Conservation (phyloP, 2,888 invertebrate species). For the Fragum whitleyi region DNA sequence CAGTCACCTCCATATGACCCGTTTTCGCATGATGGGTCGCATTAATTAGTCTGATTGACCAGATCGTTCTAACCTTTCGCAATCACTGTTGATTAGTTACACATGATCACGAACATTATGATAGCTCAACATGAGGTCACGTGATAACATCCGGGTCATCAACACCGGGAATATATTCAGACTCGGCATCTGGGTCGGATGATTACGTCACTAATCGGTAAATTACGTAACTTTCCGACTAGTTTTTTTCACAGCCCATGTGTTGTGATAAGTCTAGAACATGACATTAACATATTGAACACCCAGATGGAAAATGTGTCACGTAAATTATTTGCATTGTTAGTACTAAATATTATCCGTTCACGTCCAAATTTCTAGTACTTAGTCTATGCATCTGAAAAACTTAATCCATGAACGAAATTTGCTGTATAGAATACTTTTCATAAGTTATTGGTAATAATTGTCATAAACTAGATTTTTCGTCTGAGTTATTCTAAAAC, state of each 20-base stretch:
- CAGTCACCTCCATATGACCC: too few species aligned
- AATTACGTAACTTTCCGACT: constrained; percentile 46
- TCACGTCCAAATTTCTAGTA: too few species aligned
- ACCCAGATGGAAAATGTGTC: background rate
- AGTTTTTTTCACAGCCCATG: constrained; percentile 25
- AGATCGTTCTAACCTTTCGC: background rate
- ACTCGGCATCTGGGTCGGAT: constrained; percentile 53
- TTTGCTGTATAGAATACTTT: too few species aligned
- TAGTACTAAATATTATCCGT: too few species aligned
- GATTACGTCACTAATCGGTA: constrained; percentile 53
- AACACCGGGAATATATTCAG: constrained; percentile 35
- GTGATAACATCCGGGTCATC: constrained; percentile 52
- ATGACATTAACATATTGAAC: constrained; percentile 15
- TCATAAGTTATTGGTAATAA: too few species aligned
- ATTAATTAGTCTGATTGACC: too few species aligned
- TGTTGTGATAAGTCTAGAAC: constrained; percentile 22
- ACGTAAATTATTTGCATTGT: too few species aligned
- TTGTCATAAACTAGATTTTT: too few species aligned
- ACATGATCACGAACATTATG: constrained; percentile 22
- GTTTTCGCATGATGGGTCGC: too few species aligned
- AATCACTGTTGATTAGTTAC: constrained; percentile 19
- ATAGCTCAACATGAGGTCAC: constrained; percentile 45
- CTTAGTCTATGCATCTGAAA: too few species aligned
- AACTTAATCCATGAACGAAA: too few species aligned
- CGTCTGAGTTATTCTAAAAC: too few species aligned